These are phyloP conservation scores for Drosophila persimilis DNA, from an alignment of 1,140 invertebrate genomes.

Conservation along the genomic window DNA sequence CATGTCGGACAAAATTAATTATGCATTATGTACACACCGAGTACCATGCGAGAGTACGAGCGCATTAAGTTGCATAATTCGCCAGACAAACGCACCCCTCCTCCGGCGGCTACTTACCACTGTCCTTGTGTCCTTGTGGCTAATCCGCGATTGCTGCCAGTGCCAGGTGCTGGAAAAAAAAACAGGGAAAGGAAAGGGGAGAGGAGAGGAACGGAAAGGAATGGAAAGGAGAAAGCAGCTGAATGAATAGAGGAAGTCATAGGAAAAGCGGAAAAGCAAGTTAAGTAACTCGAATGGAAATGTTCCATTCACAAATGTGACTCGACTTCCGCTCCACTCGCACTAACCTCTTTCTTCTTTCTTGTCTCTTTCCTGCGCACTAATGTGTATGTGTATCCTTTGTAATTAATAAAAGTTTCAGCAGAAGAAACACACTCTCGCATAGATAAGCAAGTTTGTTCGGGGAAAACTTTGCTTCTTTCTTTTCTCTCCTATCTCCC, in stretches of 20 bases:
- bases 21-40: slow-evolving; percentile 68
- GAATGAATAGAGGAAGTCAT: slow-evolving; percentile 48
- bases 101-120: slow-evolving; percentile 44
- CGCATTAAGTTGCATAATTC: slow-evolving; percentile 77
- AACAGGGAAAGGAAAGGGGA: background rate
- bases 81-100: slow-evolving; percentile 18
- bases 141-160: slow-evolving; percentile 41
- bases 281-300: slow-evolving; percentile 63
- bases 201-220: background rate
- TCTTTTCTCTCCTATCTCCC: slow-evolving; percentile 29
- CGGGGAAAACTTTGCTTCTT: slow-evolving; percentile 67
- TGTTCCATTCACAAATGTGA: slow-evolving; percentile 47
- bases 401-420: slow-evolving; percentile 81
- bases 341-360: background rate
- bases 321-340: slow-evolving; percentile 5
- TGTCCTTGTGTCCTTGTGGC: slow-evolving; percentile 38
- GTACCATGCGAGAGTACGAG: too few relatives aligned
- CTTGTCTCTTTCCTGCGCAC: slow-evolving; percentile 2
- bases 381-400: slow-evolving; percentile 70
- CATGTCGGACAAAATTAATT: slow-evolving; percentile 77
- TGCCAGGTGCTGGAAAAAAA: slow-evolving; percentile 12
- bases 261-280: slow-evolving; percentile 38
- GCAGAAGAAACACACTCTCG: slow-evolving; percentile 24
- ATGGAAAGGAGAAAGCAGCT: background rate
- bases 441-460: slow-evolving; percentile 39